Conservation (phyloP, 2,113 vertebrate species). For the Cinclus cinclus region DNA sequence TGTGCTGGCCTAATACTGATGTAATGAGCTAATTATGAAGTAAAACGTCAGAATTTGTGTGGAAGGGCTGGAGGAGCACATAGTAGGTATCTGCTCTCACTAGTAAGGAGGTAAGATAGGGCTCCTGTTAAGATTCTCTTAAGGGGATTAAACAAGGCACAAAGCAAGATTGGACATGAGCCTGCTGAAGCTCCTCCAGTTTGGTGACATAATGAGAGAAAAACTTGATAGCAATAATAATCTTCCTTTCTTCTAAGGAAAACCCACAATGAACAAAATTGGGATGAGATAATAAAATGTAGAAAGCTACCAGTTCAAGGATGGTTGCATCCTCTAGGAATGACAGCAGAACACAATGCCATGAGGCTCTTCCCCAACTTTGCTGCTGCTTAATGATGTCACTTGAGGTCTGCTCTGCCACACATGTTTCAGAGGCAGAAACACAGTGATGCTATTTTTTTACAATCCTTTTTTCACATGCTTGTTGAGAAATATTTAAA, state of each 20-base stretch:
- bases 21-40: neutral
- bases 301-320: neutral
- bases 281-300: neutral
- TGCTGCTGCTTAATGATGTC: accelerated
- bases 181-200: neutral
- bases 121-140: neutral
- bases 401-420: neutral
- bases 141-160: neutral
- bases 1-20: neutral
- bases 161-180: neutral
- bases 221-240: neutral
- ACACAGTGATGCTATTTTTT: neutral
- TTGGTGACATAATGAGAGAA: neutral
- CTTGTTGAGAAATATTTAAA: neutral
- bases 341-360: neutral
- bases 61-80: neutral
- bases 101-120: neutral
- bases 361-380: neutral
- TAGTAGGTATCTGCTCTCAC: neutral
- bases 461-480: neutral
- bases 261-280: neutral
- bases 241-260: neutral
- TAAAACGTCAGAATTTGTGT: neutral
- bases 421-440: neutral
- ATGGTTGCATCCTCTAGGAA: accelerated